These are phyloP conservation scores for Fabriciana adippe DNA, from an alignment of 2,888 invertebrate species.

Conservation along the genomic window DNA sequence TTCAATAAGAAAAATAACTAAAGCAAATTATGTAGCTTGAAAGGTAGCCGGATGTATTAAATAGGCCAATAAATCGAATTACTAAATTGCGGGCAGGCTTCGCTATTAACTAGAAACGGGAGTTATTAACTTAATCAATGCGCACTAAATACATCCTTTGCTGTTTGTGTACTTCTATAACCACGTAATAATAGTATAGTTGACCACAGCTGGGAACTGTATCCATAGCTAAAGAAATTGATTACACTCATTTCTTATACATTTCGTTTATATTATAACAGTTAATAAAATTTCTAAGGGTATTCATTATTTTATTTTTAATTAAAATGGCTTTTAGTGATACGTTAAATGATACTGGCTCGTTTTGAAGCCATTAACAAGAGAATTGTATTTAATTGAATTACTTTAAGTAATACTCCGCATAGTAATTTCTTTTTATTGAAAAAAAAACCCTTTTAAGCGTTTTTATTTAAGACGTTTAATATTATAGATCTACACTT, in stretches of 20 bases:
- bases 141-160: slow-evolving; percentile 35
- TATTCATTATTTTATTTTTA: too few species aligned
- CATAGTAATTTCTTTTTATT: too few species aligned
- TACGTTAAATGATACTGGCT: too few species aligned
- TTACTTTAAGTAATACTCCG: too few species aligned
- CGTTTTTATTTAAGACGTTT: too few species aligned
- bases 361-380: too few species aligned
- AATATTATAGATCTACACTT: slow-evolving; percentile 3
- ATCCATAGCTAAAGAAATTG: neutral
- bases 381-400: too few species aligned
- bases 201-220: slow-evolving; percentile 14
- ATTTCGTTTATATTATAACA: neutral
- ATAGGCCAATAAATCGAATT: slow-evolving; percentile 53
- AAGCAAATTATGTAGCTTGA: slow-evolving; percentile 43
- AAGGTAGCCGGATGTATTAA: slow-evolving; percentile 58
- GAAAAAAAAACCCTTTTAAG: too few species aligned
- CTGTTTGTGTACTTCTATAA: slow-evolving; percentile 39
- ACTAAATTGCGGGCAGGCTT: slow-evolving; percentile 52
- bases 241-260: neutral
- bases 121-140: slow-evolving; percentile 40
- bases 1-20: slow-evolving; percentile 29
- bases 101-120: slow-evolving; percentile 39
- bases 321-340: too few species aligned
- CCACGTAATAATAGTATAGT: slow-evolving; percentile 29
- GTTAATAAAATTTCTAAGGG: too few species aligned